These are phyloP conservation scores for Nanorana parkeri DNA, from an alignment of 2,113 vertebrate genomes.

Conservation along the genomic window DNA sequence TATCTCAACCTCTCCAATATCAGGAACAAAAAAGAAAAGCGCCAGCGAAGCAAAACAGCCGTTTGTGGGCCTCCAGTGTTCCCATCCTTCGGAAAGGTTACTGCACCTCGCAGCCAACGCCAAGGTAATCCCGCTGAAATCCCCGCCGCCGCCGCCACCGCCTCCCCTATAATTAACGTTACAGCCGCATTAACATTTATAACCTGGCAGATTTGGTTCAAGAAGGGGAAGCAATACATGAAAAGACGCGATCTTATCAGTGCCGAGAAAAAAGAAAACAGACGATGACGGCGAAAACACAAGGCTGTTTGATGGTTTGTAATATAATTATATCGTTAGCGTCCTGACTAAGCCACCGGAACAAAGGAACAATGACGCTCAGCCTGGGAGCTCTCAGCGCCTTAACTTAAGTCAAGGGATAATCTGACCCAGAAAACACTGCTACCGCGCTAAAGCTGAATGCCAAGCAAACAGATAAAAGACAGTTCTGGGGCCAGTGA, in stretches of 20 bases:
- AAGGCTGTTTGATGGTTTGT: not conserved
- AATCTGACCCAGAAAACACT: too few relatives aligned
- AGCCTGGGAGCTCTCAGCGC: too few relatives aligned
- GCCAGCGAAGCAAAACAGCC: not conserved
- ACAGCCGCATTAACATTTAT: not conserved
- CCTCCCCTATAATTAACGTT: slow-evolving; percentile 28
- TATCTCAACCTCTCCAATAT: slow-evolving; percentile 37
- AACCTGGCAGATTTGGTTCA: not conserved
- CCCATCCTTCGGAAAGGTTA: slow-evolving; percentile 36
- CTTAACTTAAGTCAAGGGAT: too few relatives aligned
- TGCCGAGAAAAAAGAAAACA: not conserved
- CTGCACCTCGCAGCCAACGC: slow-evolving; percentile 2
- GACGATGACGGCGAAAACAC: not conserved
- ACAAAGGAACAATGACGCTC: not conserved
- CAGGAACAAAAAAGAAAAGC: slow-evolving; percentile 14
- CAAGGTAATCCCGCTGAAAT: slow-evolving; percentile 19
- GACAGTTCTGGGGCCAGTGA: too few relatives aligned
- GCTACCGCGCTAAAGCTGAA: too few relatives aligned
- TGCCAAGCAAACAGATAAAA: too few relatives aligned
- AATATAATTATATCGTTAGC: not conserved
- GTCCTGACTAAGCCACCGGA: not conserved
- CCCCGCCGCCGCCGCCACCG: not conserved
- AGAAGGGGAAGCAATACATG: slow-evolving; percentile 19
- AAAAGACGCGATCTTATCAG: not conserved
- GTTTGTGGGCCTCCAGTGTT: not conserved